Evolutionary conservation across 2,113 vertebrate species (phyloP).

Genomic region (Aepyceros melampus): DNA sequence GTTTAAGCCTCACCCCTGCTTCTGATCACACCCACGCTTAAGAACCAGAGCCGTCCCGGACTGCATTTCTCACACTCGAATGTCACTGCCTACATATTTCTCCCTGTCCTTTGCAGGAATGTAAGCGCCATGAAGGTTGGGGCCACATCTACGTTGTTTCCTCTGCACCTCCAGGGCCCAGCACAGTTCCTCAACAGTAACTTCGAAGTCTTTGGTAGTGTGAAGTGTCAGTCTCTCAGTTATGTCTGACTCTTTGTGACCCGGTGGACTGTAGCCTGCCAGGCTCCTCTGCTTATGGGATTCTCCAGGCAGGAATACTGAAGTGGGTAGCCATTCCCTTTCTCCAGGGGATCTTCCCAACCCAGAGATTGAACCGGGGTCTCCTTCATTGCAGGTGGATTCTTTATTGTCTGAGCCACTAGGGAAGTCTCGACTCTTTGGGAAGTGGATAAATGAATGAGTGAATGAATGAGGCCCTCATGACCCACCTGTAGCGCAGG

Average conservation of each 20-base stretch:
- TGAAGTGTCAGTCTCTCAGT: not conserved
- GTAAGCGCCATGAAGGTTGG: not conserved
- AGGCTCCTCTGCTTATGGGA: not conserved
- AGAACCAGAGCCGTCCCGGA: rapidly evolving
- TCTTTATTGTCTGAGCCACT: not conserved
- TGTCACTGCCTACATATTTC: not conserved
- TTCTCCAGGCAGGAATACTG: not conserved
- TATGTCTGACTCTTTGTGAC: not conserved
- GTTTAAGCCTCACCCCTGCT: not conserved
- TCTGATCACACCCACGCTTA: not conserved
- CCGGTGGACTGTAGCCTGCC: not conserved
- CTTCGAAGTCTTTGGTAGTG: not conserved
- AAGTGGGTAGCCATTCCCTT: not conserved
- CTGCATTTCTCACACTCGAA: not conserved
- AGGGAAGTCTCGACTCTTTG: not conserved
- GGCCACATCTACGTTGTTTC: not conserved
- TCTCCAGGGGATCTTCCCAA: not conserved
- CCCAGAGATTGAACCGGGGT: not conserved
- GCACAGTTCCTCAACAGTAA: not conserved
- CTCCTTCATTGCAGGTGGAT: not conserved
- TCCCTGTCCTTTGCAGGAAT: not conserved
- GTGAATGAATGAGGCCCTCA: not conserved
- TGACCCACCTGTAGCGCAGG: not conserved
- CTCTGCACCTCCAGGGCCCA: not conserved
- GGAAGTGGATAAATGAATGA: not conserved